These are phyloP conservation scores for Nothobranchius kuhntae DNA, from an alignment of 2,113 vertebrate genomes.

Conservation along the genomic window DNA sequence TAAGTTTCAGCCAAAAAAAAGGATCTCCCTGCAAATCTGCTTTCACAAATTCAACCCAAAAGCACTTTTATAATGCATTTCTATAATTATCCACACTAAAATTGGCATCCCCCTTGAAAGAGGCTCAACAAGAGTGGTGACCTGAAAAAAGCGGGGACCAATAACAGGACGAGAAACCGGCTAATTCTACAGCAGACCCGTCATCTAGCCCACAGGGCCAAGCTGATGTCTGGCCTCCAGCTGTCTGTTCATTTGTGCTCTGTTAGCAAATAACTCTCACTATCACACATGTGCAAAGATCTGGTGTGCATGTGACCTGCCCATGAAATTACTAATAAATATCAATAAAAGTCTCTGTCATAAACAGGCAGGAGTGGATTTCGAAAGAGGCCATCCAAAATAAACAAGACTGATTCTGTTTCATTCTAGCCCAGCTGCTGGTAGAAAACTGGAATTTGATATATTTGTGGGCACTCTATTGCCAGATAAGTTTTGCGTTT, in stretches of 20 bases:
- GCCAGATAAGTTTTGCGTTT: conserved; percentile 13
- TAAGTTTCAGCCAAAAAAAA: conserved; percentile 35
- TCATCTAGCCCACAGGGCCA: conserved; percentile 43
- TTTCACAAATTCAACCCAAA: conserved; percentile 51
- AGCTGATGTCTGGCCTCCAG: conserved; percentile 69
- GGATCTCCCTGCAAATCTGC: conserved; percentile 56
- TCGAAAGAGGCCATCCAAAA: conserved; percentile 6
- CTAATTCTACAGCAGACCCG: conserved; percentile 50
- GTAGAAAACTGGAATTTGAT: conserved; percentile 9
- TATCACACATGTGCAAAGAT: conserved; percentile 36
- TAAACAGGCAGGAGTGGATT: conserved; percentile 33
- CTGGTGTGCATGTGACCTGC: conserved; percentile 32
- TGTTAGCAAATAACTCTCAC: conserved; percentile 63
- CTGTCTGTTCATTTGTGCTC: conserved; percentile 69
- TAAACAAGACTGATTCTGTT: conserved; percentile 25
- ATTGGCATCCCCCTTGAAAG: conserved; percentile 48
- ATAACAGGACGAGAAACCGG: conserved; percentile 37
- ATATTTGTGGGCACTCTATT: conserved; percentile 9
- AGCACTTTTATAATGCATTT: conserved; percentile 61
- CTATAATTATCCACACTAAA: conserved; percentile 63
- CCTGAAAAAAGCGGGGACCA: conserved; percentile 47
- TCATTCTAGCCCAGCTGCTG: conserved; percentile 8
- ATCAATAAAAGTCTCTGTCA: conserved; percentile 31
- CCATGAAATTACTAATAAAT: conserved; percentile 69
- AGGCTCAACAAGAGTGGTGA: conserved; percentile 52